Evolutionary conservation across 2,888 invertebrate species (phyloP).

Genomic region (Drosophila ezoana): DNA sequence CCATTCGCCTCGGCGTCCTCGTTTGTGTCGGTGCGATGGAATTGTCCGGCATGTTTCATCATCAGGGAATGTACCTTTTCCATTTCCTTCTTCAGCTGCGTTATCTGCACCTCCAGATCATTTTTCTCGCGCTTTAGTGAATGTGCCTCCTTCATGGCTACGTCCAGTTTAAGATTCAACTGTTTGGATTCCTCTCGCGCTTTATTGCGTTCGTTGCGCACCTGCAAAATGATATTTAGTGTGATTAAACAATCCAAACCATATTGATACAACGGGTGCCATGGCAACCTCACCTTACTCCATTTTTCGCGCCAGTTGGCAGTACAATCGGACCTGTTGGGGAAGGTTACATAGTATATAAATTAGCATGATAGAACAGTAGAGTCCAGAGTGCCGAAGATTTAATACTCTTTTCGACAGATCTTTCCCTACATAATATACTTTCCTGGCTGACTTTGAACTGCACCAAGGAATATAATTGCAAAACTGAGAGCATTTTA

Average conservation of each 20-base stretch:
- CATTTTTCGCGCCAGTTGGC: constrained; percentile 98
- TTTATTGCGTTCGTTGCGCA: constrained; percentile 96
- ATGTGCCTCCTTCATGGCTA: constrained; percentile 90
- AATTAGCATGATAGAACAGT: neutral
- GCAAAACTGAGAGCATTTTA: no score
- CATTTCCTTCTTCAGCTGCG: constrained; percentile 91
- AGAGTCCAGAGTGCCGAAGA: neutral
- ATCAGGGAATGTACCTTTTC: constrained; percentile 90
- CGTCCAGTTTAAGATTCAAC: constrained; percentile 92
- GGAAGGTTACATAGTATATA: constrained; percentile 5
- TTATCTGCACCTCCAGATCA: constrained; percentile 91
- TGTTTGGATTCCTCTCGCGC: constrained; percentile 95
- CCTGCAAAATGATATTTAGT: constrained; percentile 82
- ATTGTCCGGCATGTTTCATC: constrained; percentile 89
- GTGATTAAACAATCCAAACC: constrained; percentile 17
- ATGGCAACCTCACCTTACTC: constrained; percentile 89
- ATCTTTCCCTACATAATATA: no score
- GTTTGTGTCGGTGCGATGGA: constrained; percentile 86
- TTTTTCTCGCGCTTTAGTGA: constrained; percentile 91
- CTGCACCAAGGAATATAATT: no score
- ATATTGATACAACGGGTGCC: constrained; percentile 58
- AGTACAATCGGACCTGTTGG: constrained; percentile 94
- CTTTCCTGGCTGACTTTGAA: no score
- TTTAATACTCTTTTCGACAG: no score
- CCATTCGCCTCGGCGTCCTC: constrained; percentile 84